A percentile compares a stretch with the other conserved stretches of the same genome.
These are phyloP conservation scores for Hanleya hanleyi DNA, from an alignment of 2,888 invertebrate species.

Conservation along the genomic window DNA sequence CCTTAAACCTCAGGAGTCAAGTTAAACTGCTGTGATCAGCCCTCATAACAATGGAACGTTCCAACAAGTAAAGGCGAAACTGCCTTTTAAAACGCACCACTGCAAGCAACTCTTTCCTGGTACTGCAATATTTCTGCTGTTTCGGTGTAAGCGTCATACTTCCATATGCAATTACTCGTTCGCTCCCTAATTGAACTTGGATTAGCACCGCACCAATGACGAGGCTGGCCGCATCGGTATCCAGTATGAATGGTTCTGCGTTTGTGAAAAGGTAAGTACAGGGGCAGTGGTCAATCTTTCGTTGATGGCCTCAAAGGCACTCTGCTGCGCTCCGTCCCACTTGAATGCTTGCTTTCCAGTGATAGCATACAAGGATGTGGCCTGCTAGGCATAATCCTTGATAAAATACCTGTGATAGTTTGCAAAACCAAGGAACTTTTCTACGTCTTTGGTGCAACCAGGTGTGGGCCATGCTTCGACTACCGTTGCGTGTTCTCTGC, in stretches of 20 bases:
- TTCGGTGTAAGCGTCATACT: constrained; percentile 8
- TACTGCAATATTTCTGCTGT: constrained; percentile 19
- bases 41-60: constrained; percentile 20
- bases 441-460: constrained; percentile 27
- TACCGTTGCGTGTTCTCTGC: background rate
- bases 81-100: constrained; percentile 20
- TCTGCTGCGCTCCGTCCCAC: background rate
- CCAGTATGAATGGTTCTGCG: no score
- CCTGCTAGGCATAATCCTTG: background rate
- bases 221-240: no score
- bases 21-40: constrained; percentile 20
- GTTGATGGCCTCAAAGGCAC: constrained; percentile 17
- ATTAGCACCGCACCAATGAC: no score
- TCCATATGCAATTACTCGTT: no score
- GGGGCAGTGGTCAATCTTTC: constrained; percentile 24
- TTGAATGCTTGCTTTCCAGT: constrained; percentile 3
- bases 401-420: constrained; percentile 14
- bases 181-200: no score
- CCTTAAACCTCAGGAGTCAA: constrained; percentile 18
- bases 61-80: constrained; percentile 26
- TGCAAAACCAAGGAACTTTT: constrained; percentile 16
- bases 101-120: constrained; percentile 27
- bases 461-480: constrained; percentile 34
- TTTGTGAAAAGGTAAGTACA: constrained; percentile 25
- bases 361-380: background rate